Evolutionary conservation across 2,888 invertebrate species (phyloP), one percentile per base, ranked within the genome.

Genomic region (Tyria jacobaeae): DNA sequence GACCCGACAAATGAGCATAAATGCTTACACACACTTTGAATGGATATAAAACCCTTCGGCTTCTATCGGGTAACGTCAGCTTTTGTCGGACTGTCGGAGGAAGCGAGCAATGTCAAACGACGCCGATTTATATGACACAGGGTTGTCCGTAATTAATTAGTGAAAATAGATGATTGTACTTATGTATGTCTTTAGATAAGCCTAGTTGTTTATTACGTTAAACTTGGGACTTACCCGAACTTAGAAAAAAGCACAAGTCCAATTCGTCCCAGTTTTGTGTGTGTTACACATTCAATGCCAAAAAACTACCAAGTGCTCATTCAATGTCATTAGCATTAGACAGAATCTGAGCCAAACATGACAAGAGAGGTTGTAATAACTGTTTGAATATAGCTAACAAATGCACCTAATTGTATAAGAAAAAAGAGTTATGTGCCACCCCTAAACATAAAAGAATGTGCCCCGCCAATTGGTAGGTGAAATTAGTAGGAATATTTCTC

Each of bases 381-480:
- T 41, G 1, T 31, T 31, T 31, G 27, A 0, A 2, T 7, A 7
- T 31, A 31, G 7, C 5, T 15, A n/a, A 17, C 21, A 44, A 44
- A 12, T 21, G 12, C 15, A 37, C 3, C 1, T 35, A 35, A 35
- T 35, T 10, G 27, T 44, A 52, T 1, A 10, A 2, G 14, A 24
- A n/a, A 4, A 35, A 47, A 14, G 1, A 0, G 21, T 37, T n/a
- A 24, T 53, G n/a, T 24, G 50, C 6, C 76, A 76, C 31, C 76
- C 76, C 76, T 73, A 73, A 60, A 55, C 52, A 57, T 66, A 68
- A 78, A 76, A 73, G 73, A 80, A 80, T 85, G 80, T 76, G 86
- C 85, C 84, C 87, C 78, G 89, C 89, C 86, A 89, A 87, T 89
- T 85, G 85, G 84, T 80, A 88, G 87, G 86, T 85, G 87, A 89